Base-by-base conservation (phyloP, 2,797 vertebrate species). In the Chelmon rostratus region DNA sequence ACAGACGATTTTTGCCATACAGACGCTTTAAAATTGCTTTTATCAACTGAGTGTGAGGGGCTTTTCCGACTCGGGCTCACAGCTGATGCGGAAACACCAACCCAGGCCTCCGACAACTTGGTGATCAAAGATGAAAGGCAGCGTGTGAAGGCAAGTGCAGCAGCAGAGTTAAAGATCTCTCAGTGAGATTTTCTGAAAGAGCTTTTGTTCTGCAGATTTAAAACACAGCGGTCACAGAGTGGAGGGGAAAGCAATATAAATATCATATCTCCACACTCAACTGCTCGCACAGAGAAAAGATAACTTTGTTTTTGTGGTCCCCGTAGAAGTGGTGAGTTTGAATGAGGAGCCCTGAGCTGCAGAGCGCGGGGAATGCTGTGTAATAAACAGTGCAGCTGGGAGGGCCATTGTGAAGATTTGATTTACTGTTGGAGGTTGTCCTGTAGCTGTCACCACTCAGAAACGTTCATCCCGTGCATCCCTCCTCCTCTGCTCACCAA, bases 341-440 rank as follows among this genome's bases (percentile, higher is more conserved):
- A 78, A 81, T 76, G 76, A 65, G 72, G 19, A 54, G 50, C 37
- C 0, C 47, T 46, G 78, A 58, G 63, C 50, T 77, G 54, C 38
- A 49, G 77, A 73, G 78, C 62, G 78, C 74, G 52, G 78, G 78
- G 77, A 79, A 75, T 59, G 71, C 71, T 82, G 82, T 35, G 76
- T 81, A 80, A 90, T 90, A 82, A 91, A 83, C 67, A 68, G 76
- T 54, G 82, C 69, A 79, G 79, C 83, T 75, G 71, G 59, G 37
- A 76, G 64, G 77, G 40, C 79, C 62, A 73, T 50, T 76, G 61
- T 35, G 68, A 66, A 81, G 75, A 91, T 88, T 81, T 86, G 74
- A 89, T 90, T 86, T 84, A 84, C 72, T 67, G 78, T 76, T 76
- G 62, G 77, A 86, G 68, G 69, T 81, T 71, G 81, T 82, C 62